Evolutionary conservation across 2,797 vertebrate species (phyloP), one percentile per base, ranked within the genome.

Genomic region (Hoplostethus atlanticus): DNA sequence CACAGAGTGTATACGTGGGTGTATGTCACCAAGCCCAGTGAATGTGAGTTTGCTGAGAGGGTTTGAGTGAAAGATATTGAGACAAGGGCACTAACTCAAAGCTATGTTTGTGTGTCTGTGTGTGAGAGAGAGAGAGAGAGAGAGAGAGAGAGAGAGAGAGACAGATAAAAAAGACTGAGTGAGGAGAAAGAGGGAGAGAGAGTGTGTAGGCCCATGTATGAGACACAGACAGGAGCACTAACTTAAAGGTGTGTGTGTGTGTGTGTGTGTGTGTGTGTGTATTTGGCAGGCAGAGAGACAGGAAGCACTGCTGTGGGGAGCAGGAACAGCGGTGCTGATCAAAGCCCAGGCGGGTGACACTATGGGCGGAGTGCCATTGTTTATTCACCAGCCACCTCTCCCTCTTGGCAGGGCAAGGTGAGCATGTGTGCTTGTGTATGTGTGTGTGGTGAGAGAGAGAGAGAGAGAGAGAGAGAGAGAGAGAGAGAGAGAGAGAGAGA

Each of bases 361-460:
- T 83, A 90, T 92, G 92, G 92, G 92, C 85, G 90, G 90, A 91
- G 90, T 86, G 89, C 88, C 89, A 90, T 93, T 93, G 93, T 93
- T 93, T 92, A 92, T 94, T 93, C 92, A 94, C 89, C 88, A 93
- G 88, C 89, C 90, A 90, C 90, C 91, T 92, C 88, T 93, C 86
- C 88, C 92, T 91, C 88, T 91, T 93, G 92, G 91, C 92, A 92
- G 89, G 88, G 87, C 28, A 75, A 92, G 82, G 87, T 86, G 89
- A 91, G 88, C 85, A 84, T 85, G 87, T 91, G 91, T 81, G 89
- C 73, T 44, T 25, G 77, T 83, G 74, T 78, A 15, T 81, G 74
- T 61, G 42, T 47, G 17, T 16, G 42, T 25, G 42, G 74, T 62
- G 77, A 30, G 63, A 25, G 17, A 42, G 34, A 40, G 64, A 73